A percentile compares a stretch with the other conserved stretches of the same genome.
Conservation (phyloP, 2,888 invertebrate genomes). For the Notodonta ziczac region DNA sequence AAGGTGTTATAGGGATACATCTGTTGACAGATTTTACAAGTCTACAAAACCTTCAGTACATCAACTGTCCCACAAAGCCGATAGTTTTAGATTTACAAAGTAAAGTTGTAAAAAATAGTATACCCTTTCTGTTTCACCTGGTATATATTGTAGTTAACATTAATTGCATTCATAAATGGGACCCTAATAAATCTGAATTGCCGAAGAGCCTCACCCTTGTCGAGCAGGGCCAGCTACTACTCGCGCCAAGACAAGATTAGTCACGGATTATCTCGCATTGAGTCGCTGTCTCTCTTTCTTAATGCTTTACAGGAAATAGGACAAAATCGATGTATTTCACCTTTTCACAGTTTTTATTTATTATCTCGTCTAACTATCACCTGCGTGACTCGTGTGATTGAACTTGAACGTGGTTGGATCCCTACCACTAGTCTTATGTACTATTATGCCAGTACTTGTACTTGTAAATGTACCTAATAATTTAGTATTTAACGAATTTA, state of each 20-base stretch:
- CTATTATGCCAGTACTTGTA: slow-evolving; percentile 60
- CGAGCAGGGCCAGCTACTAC: slow-evolving; percentile 10
- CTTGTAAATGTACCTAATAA: slow-evolving; percentile 65
- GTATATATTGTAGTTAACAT: neutral
- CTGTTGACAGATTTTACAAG: too few relatives aligned
- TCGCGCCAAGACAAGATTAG: too few relatives aligned
- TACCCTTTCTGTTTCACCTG: too few relatives aligned
- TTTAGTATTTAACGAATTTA: slow-evolving; percentile 80
- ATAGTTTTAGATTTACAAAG: too few relatives aligned
- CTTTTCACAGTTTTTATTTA: slow-evolving; percentile 25
- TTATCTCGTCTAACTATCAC: slow-evolving; percentile 26
- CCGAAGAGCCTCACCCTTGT: slow-evolving; percentile 17
- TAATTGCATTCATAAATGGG: slow-evolving; percentile 25
- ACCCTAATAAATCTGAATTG: slow-evolving; percentile 9
- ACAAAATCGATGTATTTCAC: too few relatives aligned
- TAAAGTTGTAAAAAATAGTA: too few relatives aligned
- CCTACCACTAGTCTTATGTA: slow-evolving; percentile 48
- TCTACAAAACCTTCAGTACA: too few relatives aligned
- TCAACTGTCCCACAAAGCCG: too few relatives aligned
- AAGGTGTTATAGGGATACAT: too few relatives aligned
- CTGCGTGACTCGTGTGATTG: slow-evolving; percentile 36
- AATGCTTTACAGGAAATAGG: too few relatives aligned
- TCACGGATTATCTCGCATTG: too few relatives aligned
- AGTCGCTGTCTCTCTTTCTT: too few relatives aligned
- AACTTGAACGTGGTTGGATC: slow-evolving; percentile 40